These are phyloP conservation scores for Pomatostomus ruficeps DNA, from an alignment of 2,113 vertebrate species.

Conservation along the genomic window DNA sequence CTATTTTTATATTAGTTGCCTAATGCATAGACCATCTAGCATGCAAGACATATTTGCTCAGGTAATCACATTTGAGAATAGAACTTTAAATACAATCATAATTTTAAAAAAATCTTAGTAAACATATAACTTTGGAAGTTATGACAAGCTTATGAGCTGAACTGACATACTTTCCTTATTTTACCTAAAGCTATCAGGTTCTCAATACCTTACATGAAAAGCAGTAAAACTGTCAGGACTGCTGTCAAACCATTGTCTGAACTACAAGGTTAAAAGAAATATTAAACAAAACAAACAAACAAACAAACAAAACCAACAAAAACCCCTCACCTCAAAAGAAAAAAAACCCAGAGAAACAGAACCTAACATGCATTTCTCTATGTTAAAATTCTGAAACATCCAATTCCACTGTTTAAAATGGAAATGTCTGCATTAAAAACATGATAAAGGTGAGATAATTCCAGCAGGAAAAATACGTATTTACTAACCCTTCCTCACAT, in stretches of 20 bases:
- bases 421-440: neutral
- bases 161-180: neutral
- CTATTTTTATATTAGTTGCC: neutral
- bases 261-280: neutral
- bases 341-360: neutral
- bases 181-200: neutral
- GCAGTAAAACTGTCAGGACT: neutral
- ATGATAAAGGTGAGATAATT: neutral
- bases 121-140: neutral
- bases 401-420: neutral
- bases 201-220: neutral
- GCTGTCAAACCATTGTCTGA: neutral
- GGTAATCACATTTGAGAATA: neutral
- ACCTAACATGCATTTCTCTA: neutral
- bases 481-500: neutral
- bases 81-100: neutral
- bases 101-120: neutral
- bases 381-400: neutral
- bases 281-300: neutral
- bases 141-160: neutral
- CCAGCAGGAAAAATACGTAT: neutral
- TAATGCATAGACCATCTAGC: neutral
- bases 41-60: neutral
- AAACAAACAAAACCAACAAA: neutral
- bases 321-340: neutral